Percentiles rank a stretch among this genome's conserved stretches.
These are phyloP conservation scores for Diorhabda sublineata DNA, from an alignment of 1,140 invertebrate genomes.

Conservation along the genomic window DNA sequence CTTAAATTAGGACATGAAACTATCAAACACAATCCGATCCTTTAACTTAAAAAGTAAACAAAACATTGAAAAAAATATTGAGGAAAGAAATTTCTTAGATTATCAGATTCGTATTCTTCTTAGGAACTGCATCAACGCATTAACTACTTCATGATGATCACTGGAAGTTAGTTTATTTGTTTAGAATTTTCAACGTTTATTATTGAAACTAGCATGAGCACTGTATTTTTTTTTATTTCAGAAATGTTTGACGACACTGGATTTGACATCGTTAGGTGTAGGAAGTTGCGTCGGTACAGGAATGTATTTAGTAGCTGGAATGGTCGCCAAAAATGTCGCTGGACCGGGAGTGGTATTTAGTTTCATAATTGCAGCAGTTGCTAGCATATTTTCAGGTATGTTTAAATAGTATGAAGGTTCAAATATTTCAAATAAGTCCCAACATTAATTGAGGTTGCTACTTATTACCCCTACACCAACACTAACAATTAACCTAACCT, in stretches of 20 bases:
- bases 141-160: too few species aligned
- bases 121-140: too few species aligned
- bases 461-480: too few species aligned
- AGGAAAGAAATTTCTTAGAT: too few species aligned
- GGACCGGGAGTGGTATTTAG: slow-evolving; percentile 85
- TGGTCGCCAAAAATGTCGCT: slow-evolving; percentile 80
- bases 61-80: background rate
- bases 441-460: too few species aligned
- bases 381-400: slow-evolving; percentile 86
- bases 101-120: too few species aligned
- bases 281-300: slow-evolving; percentile 90
- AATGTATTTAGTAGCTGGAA: slow-evolving; percentile 89
- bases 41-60: background rate
- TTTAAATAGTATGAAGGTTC: background rate
- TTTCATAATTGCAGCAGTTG: slow-evolving; percentile 85
- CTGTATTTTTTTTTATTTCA: slow-evolving; percentile 47
- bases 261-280: slow-evolving; percentile 86
- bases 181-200: background rate
- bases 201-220: background rate
- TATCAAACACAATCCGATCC: background rate
- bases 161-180: too few species aligned
- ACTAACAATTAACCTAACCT: too few species aligned
- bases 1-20: background rate
- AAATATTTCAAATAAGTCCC: too few species aligned
- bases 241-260: slow-evolving; percentile 86